Evolutionary conservation across 2,888 invertebrate species (phyloP), one percentile per base, ranked within the genome.

Genomic region (Catocala nupta): DNA sequence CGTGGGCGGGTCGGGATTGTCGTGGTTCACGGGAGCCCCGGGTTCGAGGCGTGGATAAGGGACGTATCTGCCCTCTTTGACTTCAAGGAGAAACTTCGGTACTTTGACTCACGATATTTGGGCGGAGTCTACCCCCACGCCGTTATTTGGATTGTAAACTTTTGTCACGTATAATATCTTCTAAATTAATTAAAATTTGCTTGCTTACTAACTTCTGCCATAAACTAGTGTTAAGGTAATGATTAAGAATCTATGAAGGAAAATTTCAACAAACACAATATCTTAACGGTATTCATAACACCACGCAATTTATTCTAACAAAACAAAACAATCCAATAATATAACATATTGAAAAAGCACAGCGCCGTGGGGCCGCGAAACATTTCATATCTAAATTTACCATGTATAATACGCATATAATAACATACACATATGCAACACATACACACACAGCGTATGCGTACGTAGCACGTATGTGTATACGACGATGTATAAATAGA

Each of bases 351-450:
- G 53, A 51, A 57, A 75, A 80, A 62, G 34, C 59, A 39, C 49
- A 47, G 34, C 59, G 59, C 8, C 56, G 68, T 75, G 81, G 81
- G 85, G 84, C 86, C 86, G 80, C 85, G 81, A 80, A 83, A 84
- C 85, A 81, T 86, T 84, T 82, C 81, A 78, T 74, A 75, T 84
- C 89, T 90, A 91, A 84, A 87, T 84, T 87, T 90, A 90, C 78
- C 77, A 77, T 70, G 76, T 81, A 81, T 82, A 77, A 79, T 78
- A 76, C 81, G 80, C 82, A 77, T 79, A 79, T 82, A 85, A 88
- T 86, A 89, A 87, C 89, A 87, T 81, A 77, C 74, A 79, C 83
- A 81, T 83, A 81, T 82, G 81, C 78, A 81, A 74, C 69, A 65
- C 71, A 71, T 55, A 70, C 59, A 71, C 53, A 66, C 65, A 57